Evolutionary conservation across 2,113 vertebrate genomes (phyloP).

Genomic region (Anseranas semipalmata): DNA sequence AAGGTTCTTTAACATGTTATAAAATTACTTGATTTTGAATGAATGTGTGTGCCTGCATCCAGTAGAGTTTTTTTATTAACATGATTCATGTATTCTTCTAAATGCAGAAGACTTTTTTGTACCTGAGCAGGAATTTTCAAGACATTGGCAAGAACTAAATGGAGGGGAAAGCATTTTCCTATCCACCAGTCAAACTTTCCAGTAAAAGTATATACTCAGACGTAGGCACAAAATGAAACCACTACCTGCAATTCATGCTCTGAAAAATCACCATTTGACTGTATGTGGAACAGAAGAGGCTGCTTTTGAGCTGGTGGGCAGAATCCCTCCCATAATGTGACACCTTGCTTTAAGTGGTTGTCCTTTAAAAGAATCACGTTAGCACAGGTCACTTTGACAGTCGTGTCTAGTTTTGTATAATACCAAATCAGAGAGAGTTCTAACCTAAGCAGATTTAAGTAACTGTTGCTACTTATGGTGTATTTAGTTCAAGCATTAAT

Average conservation of each 20-base stretch:
- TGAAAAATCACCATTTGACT: not conserved
- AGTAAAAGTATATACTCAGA: not conserved
- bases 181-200: not conserved
- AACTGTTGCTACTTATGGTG: not conserved
- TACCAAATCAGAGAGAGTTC: not conserved
- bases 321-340: not conserved
- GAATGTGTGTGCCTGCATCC: not conserved
- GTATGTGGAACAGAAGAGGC: not conserved
- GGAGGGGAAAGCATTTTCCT: not conserved
- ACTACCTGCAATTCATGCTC: not conserved
- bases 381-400: not conserved
- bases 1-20: slow-evolving; percentile 46
- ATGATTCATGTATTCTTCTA: slow-evolving; percentile 20
- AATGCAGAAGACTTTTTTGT: slow-evolving; percentile 25
- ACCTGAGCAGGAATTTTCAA: not conserved
- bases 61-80: slow-evolving; percentile 36
- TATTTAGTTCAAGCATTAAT: not conserved
- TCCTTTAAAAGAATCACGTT: not conserved
- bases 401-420: not conserved
- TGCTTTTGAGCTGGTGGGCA: not conserved
- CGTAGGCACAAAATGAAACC: not conserved
- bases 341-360: not conserved
- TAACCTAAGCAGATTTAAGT: not conserved
- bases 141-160: slow-evolving; percentile 31
- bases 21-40: slow-evolving; percentile 59